Base-by-base conservation (phyloP, 2,888 invertebrate genomes). In the Drosophila sordidula region DNA sequence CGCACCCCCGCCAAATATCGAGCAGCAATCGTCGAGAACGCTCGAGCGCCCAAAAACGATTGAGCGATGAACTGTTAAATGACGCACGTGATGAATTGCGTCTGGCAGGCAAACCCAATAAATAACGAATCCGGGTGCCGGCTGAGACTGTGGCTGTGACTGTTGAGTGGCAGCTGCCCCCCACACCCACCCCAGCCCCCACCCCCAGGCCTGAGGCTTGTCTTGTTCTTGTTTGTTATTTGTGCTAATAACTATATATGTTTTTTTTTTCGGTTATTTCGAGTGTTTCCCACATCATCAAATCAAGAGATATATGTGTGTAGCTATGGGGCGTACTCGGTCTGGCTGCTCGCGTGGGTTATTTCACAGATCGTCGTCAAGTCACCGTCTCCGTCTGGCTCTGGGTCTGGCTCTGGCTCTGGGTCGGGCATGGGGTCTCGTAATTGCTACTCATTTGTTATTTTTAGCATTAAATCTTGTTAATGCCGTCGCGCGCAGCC, bases 31-130 rank as follows among this genome's bases (percentile, higher is more conserved):
- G 32, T 32, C 9, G 32, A 32, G 32, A 32, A 32, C 32, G 26
- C 51, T 45, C 18, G 11, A 11, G 58, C 62, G 18, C 4, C n/a
- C 16, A 25, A 58, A 72, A 62, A 51, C 76, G 78, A 72, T 89
- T 83, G 81, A 83, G 3, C 12, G 32, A 32, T 32, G 32, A 32
- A 83, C 83, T 84, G 85, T 89, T 89, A 75, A 84, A 81, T 87
- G 83, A 89, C 87, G 83, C 83, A 84, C 85, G 85, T 84, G 89
- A 87, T 87, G 78, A 72, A 89, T 87, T 68, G 76, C 62, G 83
- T 66, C 71, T 82, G 75, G 59, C 38, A 29, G 59, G 36, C 49
- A 66, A 42, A 46, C 59, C 52, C 51, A 54, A 49, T 14, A 38
- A 36, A 87, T 82, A 87, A 75, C 86, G 80, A 82, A 82, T 82